Base-by-base conservation (phyloP, 2,797 vertebrate genomes). In the Argentina silus region DNA sequence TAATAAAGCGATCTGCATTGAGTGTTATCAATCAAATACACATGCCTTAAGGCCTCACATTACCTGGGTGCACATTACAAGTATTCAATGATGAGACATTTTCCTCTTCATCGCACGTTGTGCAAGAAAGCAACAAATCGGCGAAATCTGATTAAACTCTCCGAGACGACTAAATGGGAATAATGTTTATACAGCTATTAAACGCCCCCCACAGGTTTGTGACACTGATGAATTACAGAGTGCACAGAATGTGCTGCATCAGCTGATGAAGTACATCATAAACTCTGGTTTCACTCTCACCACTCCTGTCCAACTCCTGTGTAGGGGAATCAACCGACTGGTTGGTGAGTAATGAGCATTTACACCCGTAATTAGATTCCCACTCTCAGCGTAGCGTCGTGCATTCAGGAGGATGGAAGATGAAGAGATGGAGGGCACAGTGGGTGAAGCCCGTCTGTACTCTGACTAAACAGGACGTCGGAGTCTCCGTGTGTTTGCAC, bases 181-280 rank as follows among this genome's bases (percentile, higher is more conserved):
- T 73, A 67, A 44, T 47, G 72, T 53, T 78, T 71, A 78, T 78
- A 60, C 57, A 51, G 77, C 79, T 69, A 80, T 81, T 80, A 84
- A 60, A 48, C 2, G 0, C 74, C 77, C 69, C 56, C 64, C 64
- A 67, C 60, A 6, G 73, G 74, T 57, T 0, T 55, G 48, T 78
- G 87, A 83, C 84, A 78, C 12, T 87, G 87, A 90, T 86, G 66
- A 84, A 89, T 86, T 73, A 74, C 80, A 57, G n/a, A n/a, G 6
- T 7, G 62, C 67, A 56, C 21, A 3, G 4, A 79, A 80, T 72
- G 69, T 80, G 85, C 86, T 76, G 83, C 68, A 67, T 87, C 84
- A 86, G 85, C 80, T 64, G n/a, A 66, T 15, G 67, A n/a, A 59
- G 23, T 60, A 67, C 65, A 80, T 83, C 74, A 83, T 75, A 79